Conservation (phyloP, 2,888 invertebrate species). For the Cynaeus angustus region DNA sequence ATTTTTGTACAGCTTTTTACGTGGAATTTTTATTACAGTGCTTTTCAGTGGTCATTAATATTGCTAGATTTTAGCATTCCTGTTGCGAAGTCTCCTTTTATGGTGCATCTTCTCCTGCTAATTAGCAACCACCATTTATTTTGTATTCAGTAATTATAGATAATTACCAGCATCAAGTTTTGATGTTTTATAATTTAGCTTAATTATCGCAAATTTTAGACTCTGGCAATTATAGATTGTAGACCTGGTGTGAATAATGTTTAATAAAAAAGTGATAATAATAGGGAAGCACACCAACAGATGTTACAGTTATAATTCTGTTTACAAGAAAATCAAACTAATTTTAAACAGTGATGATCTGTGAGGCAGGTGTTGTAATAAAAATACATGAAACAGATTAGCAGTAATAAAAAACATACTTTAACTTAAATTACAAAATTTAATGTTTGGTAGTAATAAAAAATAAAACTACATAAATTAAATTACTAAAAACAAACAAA, state of each 20-base stretch:
- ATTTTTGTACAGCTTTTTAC: background rate
- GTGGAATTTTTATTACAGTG: constrained; percentile 3
- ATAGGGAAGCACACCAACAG: no score
- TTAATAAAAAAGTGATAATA: no score
- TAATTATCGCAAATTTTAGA: background rate
- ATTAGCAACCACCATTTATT: constrained; percentile 8
- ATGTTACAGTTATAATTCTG: no score
- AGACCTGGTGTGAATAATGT: background rate
- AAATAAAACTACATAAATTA: no score
- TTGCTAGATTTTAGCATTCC: background rate
- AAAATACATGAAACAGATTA: no score
- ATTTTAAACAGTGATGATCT: no score
- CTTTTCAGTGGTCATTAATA: background rate
- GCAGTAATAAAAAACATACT: no score
- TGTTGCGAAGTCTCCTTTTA: background rate
- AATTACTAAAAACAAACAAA: no score
- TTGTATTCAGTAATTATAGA: constrained; percentile 4
- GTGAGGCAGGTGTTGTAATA: no score
- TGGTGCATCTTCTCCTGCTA: background rate
- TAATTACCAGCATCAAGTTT: constrained; percentile 6
- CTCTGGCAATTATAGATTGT: background rate
- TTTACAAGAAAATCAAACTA: no score
- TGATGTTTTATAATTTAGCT: background rate
- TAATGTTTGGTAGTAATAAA: no score
- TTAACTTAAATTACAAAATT: no score